phyloP scores from a whole-genome alignment of 2,888 invertebrate genomes.

The Hybos culiciformis region DNA sequence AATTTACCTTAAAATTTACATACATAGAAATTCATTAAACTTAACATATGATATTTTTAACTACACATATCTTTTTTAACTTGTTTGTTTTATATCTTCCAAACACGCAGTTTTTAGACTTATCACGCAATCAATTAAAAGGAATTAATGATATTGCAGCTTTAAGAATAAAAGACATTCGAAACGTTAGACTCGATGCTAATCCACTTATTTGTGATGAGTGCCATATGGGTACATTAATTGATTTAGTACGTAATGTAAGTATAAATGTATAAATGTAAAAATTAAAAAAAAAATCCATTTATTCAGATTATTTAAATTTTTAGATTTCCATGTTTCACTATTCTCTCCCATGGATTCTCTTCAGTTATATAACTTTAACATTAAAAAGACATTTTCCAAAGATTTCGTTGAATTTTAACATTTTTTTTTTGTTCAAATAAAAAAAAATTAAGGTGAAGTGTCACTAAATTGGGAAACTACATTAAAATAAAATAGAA shows the following conservation, averaged over 20 bases:
- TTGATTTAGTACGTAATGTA: constrained; percentile 34
- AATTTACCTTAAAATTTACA: background rate
- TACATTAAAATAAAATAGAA: no score
- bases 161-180: constrained; percentile 30
- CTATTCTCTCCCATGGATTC: no score
- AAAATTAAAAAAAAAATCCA: no score
- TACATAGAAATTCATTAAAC: background rate
- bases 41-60: background rate
- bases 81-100: background rate
- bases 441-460: no score
- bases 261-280: no score
- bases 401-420: no score
- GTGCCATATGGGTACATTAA: constrained; percentile 36
- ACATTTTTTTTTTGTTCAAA: no score
- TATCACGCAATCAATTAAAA: constrained; percentile 58
- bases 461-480: no score
- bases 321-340: no score
- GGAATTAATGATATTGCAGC: constrained; percentile 37
- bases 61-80: background rate
- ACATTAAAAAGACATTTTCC: no score
- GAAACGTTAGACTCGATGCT: constrained; percentile 34
- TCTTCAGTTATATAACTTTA: no score
- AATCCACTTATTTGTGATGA: constrained; percentile 36
- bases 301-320: no score
- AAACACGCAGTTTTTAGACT: constrained; percentile 43